Evolutionary conservation across 2,888 invertebrate genomes (phyloP).

Genomic region (Nymphalis c-album): DNA sequence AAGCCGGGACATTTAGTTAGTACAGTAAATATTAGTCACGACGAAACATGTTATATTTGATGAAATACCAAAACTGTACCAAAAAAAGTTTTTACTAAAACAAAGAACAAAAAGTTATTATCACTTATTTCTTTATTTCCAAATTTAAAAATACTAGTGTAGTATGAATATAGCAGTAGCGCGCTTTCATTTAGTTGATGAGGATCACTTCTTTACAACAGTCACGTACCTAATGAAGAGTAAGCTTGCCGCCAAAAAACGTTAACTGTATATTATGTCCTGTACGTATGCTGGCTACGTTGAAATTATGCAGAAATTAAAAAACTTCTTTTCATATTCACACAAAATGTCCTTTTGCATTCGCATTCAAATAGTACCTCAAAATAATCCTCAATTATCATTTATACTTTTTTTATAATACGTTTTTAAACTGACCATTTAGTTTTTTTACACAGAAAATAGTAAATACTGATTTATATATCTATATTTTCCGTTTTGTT

Average conservation of each 20-base stretch:
- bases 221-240: constrained; percentile 42
- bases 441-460: not conserved
- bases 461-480: too few species aligned
- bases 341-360: not conserved
- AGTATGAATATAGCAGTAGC: constrained; percentile 19
- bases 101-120: too few species aligned
- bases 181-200: constrained; percentile 33
- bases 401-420: not conserved
- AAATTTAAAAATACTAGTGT: constrained; percentile 7
- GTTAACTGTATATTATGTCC: constrained; percentile 12
- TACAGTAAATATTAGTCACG: too few species aligned
- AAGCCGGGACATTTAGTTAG: too few species aligned
- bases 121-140: too few species aligned
- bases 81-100: too few species aligned
- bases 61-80: too few species aligned
- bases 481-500: too few species aligned
- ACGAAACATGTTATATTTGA: too few species aligned
- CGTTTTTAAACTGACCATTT: not conserved
- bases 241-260: constrained; percentile 37
- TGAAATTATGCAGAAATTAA: constrained; percentile 5
- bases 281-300: constrained; percentile 13
- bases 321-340: not conserved
- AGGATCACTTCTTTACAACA: constrained; percentile 35
- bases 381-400: not conserved
- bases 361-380: not conserved